Evolutionary conservation across 2,113 vertebrate genomes (phyloP).

Genomic region (Rhizomys pruinosus): DNA sequence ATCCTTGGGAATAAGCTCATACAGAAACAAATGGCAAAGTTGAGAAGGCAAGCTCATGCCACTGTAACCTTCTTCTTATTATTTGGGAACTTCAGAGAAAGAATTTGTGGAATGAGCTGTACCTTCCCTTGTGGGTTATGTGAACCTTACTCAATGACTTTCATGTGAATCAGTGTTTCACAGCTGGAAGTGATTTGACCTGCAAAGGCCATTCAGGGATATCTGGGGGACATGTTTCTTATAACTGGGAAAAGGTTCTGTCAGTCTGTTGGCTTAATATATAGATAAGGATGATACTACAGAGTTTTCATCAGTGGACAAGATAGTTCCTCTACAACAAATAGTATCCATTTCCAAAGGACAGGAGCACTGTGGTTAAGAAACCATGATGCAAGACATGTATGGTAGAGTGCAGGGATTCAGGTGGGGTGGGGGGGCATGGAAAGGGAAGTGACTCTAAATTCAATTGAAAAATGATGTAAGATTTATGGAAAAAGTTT

Average conservation of each 20-base stretch:
- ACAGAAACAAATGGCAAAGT: neutral
- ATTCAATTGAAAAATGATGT: too few species aligned
- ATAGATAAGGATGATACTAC: neutral
- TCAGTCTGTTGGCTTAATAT: neutral
- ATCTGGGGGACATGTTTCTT: neutral
- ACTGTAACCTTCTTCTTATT: neutral
- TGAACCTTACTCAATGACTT: neutral
- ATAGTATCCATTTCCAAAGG: neutral
- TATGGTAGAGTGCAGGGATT: too few species aligned
- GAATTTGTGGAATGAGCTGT: neutral
- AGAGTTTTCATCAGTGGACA: neutral
- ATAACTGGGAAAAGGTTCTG: neutral
- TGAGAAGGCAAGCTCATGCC: neutral
- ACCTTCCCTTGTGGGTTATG: neutral
- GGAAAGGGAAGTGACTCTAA: too few species aligned
- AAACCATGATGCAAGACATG: too few species aligned
- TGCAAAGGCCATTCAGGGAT: neutral
- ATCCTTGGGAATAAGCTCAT: neutral
- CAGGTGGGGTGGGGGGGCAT: too few species aligned
- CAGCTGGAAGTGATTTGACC: neutral
- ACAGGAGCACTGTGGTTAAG: neutral
- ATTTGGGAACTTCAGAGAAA: constrained; percentile 41
- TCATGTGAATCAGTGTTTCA: constrained; percentile 4
- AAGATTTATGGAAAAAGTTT: too few species aligned
- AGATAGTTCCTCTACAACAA: neutral